Conservation (phyloP, 1,140 invertebrate genomes). For the Proales similis region DNA sequence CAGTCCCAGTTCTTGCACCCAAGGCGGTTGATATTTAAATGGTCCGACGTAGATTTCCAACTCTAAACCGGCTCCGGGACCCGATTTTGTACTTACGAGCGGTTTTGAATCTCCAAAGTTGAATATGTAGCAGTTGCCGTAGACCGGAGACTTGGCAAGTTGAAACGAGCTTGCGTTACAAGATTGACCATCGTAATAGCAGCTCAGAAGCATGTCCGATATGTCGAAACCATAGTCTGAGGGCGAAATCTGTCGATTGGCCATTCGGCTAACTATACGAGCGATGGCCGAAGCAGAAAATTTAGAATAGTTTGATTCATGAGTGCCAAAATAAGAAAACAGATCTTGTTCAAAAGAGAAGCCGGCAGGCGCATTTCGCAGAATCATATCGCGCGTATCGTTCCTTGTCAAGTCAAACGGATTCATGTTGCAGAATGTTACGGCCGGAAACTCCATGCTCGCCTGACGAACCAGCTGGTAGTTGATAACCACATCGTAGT, state of each 20-base stretch:
- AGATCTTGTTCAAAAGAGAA: not conserved
- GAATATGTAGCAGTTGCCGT: constrained; percentile 38
- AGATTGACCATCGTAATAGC: constrained; percentile 38
- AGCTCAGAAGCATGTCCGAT: constrained; percentile 13
- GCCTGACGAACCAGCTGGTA: constrained; percentile 8
- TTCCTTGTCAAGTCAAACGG: constrained; percentile 40
- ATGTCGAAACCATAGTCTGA: constrained; percentile 12
- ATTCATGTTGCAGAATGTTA: constrained; percentile 53
- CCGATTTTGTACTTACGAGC: constrained; percentile 1
- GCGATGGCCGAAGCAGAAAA: no score
- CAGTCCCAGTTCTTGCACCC: constrained; percentile 6
- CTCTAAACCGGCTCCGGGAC: not conserved
- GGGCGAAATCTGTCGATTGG: no score
- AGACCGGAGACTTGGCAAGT: constrained; percentile 4
- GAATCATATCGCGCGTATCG: not conserved
- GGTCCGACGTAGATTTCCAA: constrained; percentile 22
- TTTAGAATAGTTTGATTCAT: no score
- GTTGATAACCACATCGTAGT: not conserved
- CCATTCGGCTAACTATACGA: no score
- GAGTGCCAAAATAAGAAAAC: no score
- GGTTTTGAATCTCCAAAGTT: constrained; percentile 38
- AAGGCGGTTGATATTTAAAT: not conserved
- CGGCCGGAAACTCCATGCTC: constrained; percentile 46
- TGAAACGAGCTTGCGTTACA: constrained; percentile 35
- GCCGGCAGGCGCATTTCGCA: not conserved